Evolutionary conservation across 2,797 vertebrate genomes (phyloP).

Genomic region (Gallinago nigripennis): DNA sequence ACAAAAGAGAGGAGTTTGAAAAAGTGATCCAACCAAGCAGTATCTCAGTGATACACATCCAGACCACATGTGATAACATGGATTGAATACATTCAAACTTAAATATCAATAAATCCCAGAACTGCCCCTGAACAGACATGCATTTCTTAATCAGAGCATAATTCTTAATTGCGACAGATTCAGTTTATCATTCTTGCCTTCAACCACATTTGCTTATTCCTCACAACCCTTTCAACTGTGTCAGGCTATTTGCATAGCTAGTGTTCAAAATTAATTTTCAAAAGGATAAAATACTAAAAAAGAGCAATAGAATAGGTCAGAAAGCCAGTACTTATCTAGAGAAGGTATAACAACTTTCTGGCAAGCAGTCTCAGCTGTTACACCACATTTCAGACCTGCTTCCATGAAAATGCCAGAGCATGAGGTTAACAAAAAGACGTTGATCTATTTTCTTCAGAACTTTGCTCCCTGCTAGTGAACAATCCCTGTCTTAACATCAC

Average conservation of each 20-base stretch:
- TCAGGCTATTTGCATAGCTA: not conserved
- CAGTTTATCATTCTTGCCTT: not conserved
- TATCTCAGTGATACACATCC: not conserved
- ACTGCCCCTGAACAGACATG: rapidly evolving
- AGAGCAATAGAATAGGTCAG: not conserved
- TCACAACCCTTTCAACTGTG: not conserved
- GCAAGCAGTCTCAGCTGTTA: not conserved
- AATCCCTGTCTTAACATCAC: not conserved
- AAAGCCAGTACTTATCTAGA: not conserved
- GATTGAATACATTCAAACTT: not conserved
- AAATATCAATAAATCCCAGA: not conserved
- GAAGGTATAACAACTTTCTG: not conserved
- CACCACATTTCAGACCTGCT: not conserved
- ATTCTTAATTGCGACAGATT: not conserved
- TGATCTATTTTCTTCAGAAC: not conserved
- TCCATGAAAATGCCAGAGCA: not conserved
- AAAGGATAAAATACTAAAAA: not conserved
- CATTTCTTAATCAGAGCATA: not conserved
- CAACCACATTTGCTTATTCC: not conserved
- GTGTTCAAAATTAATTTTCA: not conserved
- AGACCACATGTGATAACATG: not conserved
- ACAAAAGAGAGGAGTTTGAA: not conserved
- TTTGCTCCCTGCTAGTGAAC: not conserved
- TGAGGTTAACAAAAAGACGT: not conserved
- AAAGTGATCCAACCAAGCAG: not conserved